Evolutionary conservation across 2,113 vertebrate species (phyloP).

Genomic region (Campylomormyrus tamandua): DNA sequence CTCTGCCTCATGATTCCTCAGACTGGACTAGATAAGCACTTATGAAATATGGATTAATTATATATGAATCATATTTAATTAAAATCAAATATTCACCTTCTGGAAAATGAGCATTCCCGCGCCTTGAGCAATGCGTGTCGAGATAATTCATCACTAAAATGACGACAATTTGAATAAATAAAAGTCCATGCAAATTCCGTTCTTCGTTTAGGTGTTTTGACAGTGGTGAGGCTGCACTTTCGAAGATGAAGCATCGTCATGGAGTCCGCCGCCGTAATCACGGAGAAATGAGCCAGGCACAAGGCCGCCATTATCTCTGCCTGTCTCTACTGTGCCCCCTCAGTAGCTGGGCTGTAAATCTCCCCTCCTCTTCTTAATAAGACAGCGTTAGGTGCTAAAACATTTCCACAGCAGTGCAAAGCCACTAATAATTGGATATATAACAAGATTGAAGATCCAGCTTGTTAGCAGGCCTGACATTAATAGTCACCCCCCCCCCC

Average conservation of each 20-base stretch:
- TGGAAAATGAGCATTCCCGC: neutral
- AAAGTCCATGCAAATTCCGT: neutral
- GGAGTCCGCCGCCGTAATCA: neutral
- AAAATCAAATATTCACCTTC: neutral
- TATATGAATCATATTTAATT: neutral
- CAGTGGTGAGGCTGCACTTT: neutral
- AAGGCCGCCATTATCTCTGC: neutral
- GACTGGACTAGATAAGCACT: neutral
- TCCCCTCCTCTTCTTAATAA: neutral
- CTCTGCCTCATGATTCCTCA: neutral
- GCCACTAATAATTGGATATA: constrained; percentile 2
- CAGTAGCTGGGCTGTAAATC: neutral
- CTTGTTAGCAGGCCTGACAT: neutral
- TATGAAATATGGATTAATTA: neutral
- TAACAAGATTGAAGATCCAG: neutral
- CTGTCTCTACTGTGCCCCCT: neutral
- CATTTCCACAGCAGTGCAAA: neutral
- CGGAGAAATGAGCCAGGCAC: neutral
- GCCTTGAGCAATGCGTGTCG: neutral
- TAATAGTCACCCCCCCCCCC: neutral
- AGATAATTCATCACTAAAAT: neutral
- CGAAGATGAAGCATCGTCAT: neutral
- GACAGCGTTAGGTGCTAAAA: neutral
- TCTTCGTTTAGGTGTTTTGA: neutral
- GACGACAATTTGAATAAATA: neutral